Conservation (phyloP, 2,888 invertebrate genomes). For the Sericinus montela region DNA sequence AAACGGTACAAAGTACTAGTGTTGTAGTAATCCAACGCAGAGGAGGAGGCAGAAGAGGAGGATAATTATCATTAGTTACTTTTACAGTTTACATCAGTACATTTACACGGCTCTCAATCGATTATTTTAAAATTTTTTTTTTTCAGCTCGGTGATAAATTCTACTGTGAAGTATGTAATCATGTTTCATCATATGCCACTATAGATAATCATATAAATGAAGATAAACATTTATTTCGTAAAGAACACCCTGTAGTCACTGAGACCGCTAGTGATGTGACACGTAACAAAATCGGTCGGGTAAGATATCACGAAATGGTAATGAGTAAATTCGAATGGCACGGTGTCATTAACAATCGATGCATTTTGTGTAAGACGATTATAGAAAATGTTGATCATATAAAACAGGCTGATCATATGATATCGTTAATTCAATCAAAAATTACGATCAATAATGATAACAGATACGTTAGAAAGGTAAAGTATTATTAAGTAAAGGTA, state of each 20-base stretch:
- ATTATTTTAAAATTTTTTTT: too few relatives aligned
- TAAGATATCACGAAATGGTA: constrained; percentile 33
- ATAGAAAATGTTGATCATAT: constrained; percentile 34
- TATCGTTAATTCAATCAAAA: constrained; percentile 20
- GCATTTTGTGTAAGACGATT: constrained; percentile 37
- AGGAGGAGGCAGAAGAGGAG: too few relatives aligned
- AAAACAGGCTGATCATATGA: constrained; percentile 32
- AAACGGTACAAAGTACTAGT: too few relatives aligned
- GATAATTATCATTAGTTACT: too few relatives aligned
- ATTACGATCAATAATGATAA: not conserved
- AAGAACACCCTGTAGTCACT: constrained; percentile 24
- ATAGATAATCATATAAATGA: constrained; percentile 33
- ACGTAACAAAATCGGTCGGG: constrained; percentile 25
- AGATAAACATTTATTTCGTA: constrained; percentile 35
- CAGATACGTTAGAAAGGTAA: constrained; percentile 36
- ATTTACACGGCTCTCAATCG: too few relatives aligned
- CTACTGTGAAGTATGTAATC: constrained; percentile 53
- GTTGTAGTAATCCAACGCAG: too few relatives aligned
- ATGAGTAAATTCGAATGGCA: constrained; percentile 44
- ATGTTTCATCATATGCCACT: constrained; percentile 23
- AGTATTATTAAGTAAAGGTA: too few relatives aligned
- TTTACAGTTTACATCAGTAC: too few relatives aligned
- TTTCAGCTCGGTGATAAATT: constrained; percentile 41
- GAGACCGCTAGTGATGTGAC: constrained; percentile 20
- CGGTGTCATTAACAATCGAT: constrained; percentile 35